Conservation (phyloP, 2,113 vertebrate genomes). For the Actenoides hombroni region DNA sequence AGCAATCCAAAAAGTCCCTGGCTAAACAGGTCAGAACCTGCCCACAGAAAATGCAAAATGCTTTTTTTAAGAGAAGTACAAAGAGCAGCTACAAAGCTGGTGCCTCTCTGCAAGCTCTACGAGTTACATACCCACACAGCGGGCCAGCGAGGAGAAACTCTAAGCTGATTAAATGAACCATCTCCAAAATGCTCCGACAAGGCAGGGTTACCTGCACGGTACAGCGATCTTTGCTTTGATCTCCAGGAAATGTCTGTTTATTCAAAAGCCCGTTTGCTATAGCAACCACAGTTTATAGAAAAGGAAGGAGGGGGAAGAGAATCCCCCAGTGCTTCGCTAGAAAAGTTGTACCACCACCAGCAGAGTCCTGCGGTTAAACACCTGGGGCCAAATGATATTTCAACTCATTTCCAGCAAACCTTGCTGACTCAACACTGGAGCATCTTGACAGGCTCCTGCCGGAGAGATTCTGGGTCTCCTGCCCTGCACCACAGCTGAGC, state of each 20-base stretch:
- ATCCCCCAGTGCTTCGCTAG: not conserved
- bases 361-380: not conserved
- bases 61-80: not conserved
- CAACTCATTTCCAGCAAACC: not conserved
- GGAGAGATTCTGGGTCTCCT: not conserved
- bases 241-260: constrained; percentile 11
- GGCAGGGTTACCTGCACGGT: constrained; percentile 39
- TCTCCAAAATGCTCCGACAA: not conserved
- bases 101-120: not conserved
- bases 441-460: not conserved
- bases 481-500: not conserved
- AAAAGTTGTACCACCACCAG: not conserved
- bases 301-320: not conserved
- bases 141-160: not conserved
- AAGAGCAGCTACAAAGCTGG: not conserved
- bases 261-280: not conserved
- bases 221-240: not conserved
- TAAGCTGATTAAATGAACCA: not conserved
- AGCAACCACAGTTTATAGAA: not conserved
- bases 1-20: not conserved
- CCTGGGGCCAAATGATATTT: not conserved
- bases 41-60: constrained; percentile 38
- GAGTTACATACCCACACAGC: not conserved
- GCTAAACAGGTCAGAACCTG: constrained; percentile 44
- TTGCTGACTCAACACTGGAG: not conserved